Evolutionary conservation across 2,113 vertebrate genomes (phyloP), one percentile per base, ranked within the genome.

Genomic region (Zapornia atra): DNA sequence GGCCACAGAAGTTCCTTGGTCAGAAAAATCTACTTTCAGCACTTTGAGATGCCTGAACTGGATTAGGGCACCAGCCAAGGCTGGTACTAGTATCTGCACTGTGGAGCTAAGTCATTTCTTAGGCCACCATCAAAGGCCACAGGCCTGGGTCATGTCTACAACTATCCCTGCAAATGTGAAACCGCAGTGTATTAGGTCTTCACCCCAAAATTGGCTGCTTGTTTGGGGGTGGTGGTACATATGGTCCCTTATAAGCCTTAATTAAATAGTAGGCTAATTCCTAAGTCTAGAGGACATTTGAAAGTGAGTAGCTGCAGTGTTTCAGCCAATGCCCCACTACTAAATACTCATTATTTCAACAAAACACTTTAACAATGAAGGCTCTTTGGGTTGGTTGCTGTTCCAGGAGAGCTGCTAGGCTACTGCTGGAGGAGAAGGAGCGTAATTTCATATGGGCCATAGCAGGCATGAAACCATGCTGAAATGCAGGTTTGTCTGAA

Each of bases 401-500:
- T 68, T 91, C 29, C 42, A 75, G 68, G 42, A 79, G 26, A 75
- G 48, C 48, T 80, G 54, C 44, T n/a, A 28, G 33, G 61, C 48
- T 79, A 4, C 71, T n/a, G 10, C 5, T 40, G 59, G 48, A 20
- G 59, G 48, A 20, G 20, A 68, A 63, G 68, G 28, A 70, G 48
- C 56, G 34, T 65, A 19, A 70, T 78, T 91, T 69, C 44, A 54
- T 28, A 40, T 18, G 36, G 61, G 51, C 70, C 61, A 24, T 16
- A 44, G n/a, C 81, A 92, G 95, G 75, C 86, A 56, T 40, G 50
- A 73, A 88, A 36, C 64, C 86, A 28, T 71, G 80, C 63, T 73
- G 91, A 77, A 93, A 51, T 14, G 36, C 21, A 85, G 57, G 28
- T 57, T 85, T 95, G 93, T 89, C 85, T 85, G 76, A 85, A 95